Base-by-base conservation (phyloP, 2,797 vertebrate genomes). In the Scolopax bukidnonensis region DNA sequence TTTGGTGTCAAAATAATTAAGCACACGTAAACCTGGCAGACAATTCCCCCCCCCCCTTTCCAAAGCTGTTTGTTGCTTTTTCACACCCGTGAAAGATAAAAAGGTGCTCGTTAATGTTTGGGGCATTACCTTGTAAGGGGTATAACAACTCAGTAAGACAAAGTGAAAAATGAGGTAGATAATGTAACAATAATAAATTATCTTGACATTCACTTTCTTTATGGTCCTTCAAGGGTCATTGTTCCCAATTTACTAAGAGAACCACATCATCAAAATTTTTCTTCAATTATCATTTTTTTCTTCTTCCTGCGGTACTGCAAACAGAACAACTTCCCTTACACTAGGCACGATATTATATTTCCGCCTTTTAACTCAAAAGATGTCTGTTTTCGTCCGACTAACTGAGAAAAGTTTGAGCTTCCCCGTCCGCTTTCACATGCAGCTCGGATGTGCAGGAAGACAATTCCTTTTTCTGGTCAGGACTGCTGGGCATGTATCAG, bases 151-250 rank as follows among this genome's bases (percentile, higher is more conserved):
- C 94, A 97, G 97, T 95, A 97, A 97, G 97, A 98, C 96, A 98
- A 97, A 97, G 96, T 97, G 97, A 98, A 98, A 98, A 98, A 98
- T 96, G 97, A 98, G 97, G 97, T 96, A 97, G 97, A 97, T 97
- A 98, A 98, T 98, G 94, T 98, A 98, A 98, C 98, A 98, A 98
- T 98, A 98, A 98, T 98, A 98, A 98, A 98, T 98, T 98, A 98
- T 98, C 98, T 98, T 98, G 98, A 98, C 98, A 98, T 98, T 98
- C 98, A 98, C 97, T 98, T 98, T 98, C 97, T 98, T 98, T 98
- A 98, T 97, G 97, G 98, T 98, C 98, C 98, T 98, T 98, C 98
- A 98, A 98, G 98, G 98, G 98, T 98, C 98, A 98, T 98, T 98
- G 98, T 98, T 98, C 97, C 98, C 98, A 98, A 98, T 98, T 98